A percentile compares a stretch with the other conserved stretches of the same genome.
Evolutionary conservation across 2,113 vertebrate species (phyloP).

Genomic region (Lophura nycthemera): DNA sequence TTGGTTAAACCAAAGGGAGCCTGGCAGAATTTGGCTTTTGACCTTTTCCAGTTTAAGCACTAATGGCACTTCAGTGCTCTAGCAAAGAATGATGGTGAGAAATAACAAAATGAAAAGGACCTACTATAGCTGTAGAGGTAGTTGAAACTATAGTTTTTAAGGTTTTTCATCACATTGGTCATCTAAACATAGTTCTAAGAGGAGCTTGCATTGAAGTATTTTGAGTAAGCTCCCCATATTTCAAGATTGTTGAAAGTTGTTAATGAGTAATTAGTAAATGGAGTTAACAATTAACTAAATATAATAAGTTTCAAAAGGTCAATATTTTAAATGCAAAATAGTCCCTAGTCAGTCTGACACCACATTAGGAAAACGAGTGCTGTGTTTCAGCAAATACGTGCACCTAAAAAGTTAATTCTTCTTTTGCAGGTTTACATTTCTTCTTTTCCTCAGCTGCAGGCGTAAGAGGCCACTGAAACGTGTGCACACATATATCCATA

Average conservation of each 20-base stretch:
- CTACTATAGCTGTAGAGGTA: neutral
- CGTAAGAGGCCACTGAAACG: neutral
- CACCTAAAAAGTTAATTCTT: neutral
- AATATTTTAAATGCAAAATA: neutral
- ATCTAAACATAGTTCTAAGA: neutral
- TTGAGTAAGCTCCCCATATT: neutral
- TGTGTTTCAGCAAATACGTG: neutral
- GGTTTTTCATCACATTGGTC: neutral
- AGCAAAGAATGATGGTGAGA: neutral
- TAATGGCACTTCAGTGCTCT: neutral
- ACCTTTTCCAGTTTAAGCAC: neutral
- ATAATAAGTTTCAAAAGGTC: neutral
- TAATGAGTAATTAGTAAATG: neutral
- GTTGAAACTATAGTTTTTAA: neutral
- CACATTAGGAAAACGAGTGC: neutral
- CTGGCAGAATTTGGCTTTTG: neutral
- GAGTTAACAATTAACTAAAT: slow-evolving; percentile 16
- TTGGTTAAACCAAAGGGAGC: neutral
- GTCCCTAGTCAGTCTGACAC: neutral
- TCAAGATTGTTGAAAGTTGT: neutral
- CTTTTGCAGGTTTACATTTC: neutral
- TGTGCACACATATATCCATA: neutral
- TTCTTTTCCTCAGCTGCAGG: neutral
- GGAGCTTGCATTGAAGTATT: neutral
- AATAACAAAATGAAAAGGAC: neutral